These are phyloP conservation scores for Manduca sexta DNA, from an alignment of 1,140 invertebrate species.

Conservation along the genomic window DNA sequence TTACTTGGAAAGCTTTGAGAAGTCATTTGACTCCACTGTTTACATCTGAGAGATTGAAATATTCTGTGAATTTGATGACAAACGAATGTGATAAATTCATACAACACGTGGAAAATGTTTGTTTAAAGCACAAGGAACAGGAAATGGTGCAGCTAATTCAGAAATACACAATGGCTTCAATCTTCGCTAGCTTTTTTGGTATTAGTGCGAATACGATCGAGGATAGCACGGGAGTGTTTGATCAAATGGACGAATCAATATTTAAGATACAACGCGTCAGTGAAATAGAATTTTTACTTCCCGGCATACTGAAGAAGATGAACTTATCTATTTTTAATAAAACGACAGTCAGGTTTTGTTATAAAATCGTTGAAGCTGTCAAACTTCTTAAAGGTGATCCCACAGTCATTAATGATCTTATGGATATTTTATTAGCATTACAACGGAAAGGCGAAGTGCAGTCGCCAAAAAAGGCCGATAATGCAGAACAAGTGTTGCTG, in stretches of 20 bases:
- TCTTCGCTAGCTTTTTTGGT: constrained; percentile 16
- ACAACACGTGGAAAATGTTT: constrained; percentile 24
- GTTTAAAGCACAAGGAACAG: constrained; percentile 7
- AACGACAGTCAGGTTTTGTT: constrained; percentile 15
- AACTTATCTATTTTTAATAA: constrained; percentile 16
- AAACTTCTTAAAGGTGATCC: constrained; percentile 7
- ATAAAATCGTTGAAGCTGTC: constrained; percentile 17
- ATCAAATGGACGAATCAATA: constrained; percentile 12
- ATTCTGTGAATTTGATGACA: constrained; percentile 54
- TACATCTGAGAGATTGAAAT: constrained; percentile 74
- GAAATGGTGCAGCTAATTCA: constrained; percentile 8
- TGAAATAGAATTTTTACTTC: constrained; percentile 26
- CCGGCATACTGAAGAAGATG: constrained; percentile 18
- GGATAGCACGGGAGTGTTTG: constrained; percentile 8
- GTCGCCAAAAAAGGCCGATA: neutral
- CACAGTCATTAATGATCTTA: constrained; percentile 18
- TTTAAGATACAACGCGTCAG: constrained; percentile 8
- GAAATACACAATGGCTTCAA: constrained; percentile 17
- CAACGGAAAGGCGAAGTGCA: constrained; percentile 33
- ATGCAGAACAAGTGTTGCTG: constrained; percentile 1
- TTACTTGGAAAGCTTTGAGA: constrained; percentile 71
- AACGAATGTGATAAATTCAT: constrained; percentile 41
- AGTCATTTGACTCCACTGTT: constrained; percentile 74
- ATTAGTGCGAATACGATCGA: constrained; percentile 15
- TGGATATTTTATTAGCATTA: constrained; percentile 26